phyloP scores from a whole-genome alignment of 2,797 vertebrate species.

The Gymnothorax reevesii region DNA sequence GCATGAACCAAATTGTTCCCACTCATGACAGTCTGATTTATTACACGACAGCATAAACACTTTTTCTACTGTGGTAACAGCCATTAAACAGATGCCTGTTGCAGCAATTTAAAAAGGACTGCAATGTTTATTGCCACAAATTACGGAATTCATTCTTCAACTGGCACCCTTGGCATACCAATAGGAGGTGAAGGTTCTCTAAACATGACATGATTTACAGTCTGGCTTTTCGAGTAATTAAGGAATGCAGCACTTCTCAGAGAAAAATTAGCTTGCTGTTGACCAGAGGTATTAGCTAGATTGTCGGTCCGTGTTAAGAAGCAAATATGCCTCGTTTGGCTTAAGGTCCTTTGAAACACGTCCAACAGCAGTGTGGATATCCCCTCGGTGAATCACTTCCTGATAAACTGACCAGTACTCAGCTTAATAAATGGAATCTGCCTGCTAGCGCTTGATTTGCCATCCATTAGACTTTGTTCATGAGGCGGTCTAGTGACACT shows the following conservation, averaged over 20 bases:
- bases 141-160: slow-evolving; percentile 74
- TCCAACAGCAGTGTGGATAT: slow-evolving; percentile 41
- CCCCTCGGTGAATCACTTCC: slow-evolving; percentile 56
- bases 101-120: slow-evolving; percentile 71
- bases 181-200: slow-evolving; percentile 22
- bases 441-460: slow-evolving; percentile 47
- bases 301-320: slow-evolving; percentile 51
- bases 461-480: slow-evolving; percentile 53
- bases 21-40: slow-evolving; percentile 70
- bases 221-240: slow-evolving; percentile 49
- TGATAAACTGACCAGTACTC: slow-evolving; percentile 66
- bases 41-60: slow-evolving; percentile 60
- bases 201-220: slow-evolving; percentile 42
- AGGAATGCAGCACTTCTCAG: slow-evolving; percentile 33
- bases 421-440: slow-evolving; percentile 58
- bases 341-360: slow-evolving; percentile 57
- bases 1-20: slow-evolving; percentile 49
- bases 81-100: slow-evolving; percentile 77
- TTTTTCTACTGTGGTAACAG: slow-evolving; percentile 65
- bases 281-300: slow-evolving; percentile 44
- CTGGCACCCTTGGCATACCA: slow-evolving; percentile 39
- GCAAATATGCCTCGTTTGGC: slow-evolving; percentile 42
- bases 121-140: slow-evolving; percentile 74
- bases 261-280: slow-evolving; percentile 25
- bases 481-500: slow-evolving; percentile 54